Conservation (phyloP, 2,797 vertebrate species). For the Labeo calbasu region DNA sequence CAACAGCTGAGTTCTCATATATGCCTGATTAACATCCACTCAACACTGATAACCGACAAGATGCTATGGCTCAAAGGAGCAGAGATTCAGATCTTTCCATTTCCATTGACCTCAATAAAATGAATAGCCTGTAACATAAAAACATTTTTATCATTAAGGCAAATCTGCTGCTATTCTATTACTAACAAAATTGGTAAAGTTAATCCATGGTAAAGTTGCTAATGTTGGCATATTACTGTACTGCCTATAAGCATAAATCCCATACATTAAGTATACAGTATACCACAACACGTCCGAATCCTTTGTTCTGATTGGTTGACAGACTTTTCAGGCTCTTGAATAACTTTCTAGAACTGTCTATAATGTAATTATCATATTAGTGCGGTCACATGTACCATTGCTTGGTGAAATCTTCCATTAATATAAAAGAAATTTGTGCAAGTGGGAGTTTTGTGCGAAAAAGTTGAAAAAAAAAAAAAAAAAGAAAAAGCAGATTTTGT, state of each 20-base stretch:
- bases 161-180: neutral
- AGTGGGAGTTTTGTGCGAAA: no score
- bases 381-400: neutral
- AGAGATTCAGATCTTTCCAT: constrained; percentile 25
- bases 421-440: no score
- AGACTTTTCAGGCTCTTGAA: neutral
- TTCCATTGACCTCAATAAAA: constrained; percentile 19
- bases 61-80: constrained; percentile 18
- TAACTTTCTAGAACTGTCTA: neutral
- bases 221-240: neutral
- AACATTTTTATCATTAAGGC: neutral
- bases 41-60: constrained; percentile 17
- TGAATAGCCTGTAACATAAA: constrained; percentile 15
- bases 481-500: no score
- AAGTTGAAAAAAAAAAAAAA: no score
- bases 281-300: neutral
- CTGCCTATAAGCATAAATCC: neutral
- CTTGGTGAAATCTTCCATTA: neutral
- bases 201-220: constrained; percentile 4
- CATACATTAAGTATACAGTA: neutral
- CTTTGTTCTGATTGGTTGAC: neutral
- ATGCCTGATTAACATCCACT: constrained; percentile 43
- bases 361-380: neutral
- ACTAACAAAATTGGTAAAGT: neutral
- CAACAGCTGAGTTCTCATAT: constrained; percentile 30